Evolutionary conservation across 2,113 vertebrate genomes (phyloP), one percentile per base, ranked within the genome.

Genomic region (Corythaixoides concolor): DNA sequence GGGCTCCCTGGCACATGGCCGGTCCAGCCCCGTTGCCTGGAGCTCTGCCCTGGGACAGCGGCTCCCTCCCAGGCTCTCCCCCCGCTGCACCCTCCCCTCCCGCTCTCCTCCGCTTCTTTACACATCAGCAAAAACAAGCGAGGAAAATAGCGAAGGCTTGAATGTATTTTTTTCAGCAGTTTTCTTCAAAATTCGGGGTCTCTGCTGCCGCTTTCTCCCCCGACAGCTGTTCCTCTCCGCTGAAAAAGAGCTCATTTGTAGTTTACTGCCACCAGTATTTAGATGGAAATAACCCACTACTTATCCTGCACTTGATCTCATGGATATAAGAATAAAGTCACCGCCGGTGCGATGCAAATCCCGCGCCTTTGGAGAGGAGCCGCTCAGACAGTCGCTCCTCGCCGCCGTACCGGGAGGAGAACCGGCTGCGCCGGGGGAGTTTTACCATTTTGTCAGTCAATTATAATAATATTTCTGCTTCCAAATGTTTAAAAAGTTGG

Each of bases 401-500:
- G 30, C 73, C 59, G 39, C 68, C 39, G 43, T 43, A 56, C 85
- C 50, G 43, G 90, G 83, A 78, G 91, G 83, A 86, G 74, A 19
- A 37, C 72, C 60, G 88, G n/a, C 91, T 79, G 85, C 27, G 81
- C 87, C 27, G 60, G 81, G 94, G 96, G 93, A 93, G 88, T 89
- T 89, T 96, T 96, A 94, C 95, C 97, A 45, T 89, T 97, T 97
- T 98, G 97, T 97, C 97, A 97, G 91, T 98, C 98, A 98, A 98
- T 98, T 97, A 97, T 97, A 98, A 97, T 97, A 98, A 98, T 98
- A 98, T 98, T 98, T 98, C 98, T 98, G 97, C 98, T 98, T 97
- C 94, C 86, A 92, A 98, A 98, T 97, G 98, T 98, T 98, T 98
- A 96, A 97, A 97, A 98, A 98, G 98, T 98, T 98, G 98, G 98